Conservation (phyloP, 2,888 invertebrate species). For the Hermaeophaga mercurialis region DNA sequence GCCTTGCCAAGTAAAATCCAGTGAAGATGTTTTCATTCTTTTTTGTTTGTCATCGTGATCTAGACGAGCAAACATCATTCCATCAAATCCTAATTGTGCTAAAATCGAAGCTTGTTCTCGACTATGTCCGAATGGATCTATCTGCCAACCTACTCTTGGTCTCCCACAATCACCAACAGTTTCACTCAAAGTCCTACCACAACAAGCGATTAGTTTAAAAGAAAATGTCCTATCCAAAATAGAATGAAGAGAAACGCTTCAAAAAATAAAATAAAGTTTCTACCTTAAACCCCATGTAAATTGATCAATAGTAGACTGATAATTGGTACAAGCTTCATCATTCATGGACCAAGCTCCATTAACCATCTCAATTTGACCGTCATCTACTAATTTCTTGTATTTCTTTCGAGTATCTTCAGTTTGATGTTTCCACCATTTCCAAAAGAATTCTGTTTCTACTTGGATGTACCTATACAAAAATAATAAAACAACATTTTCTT, state of each 20-base stretch:
- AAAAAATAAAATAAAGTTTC: background rate
- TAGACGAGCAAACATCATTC: slow-evolving; percentile 71
- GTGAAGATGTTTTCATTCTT: slow-evolving; percentile 63
- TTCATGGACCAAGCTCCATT: slow-evolving; percentile 69
- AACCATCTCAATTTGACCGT: slow-evolving; percentile 65
- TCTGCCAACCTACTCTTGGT: slow-evolving; percentile 83
- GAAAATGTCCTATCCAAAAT: no score
- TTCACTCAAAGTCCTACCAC: slow-evolving; percentile 52
- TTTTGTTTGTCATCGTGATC: slow-evolving; percentile 69
- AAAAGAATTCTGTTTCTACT: slow-evolving; percentile 80
- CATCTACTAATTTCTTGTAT: slow-evolving; percentile 65
- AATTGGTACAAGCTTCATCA: slow-evolving; percentile 70
- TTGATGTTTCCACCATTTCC: slow-evolving; percentile 80
- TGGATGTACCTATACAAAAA: slow-evolving; percentile 69
- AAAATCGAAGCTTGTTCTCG: slow-evolving; percentile 71
- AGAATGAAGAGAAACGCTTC: background rate
- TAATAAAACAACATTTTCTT: no score
- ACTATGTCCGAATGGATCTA: slow-evolving; percentile 85
- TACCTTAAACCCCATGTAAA: slow-evolving; percentile 72
- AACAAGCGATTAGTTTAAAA: no score
- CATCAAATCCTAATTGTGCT: slow-evolving; percentile 73
- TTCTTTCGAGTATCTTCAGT: slow-evolving; percentile 60
- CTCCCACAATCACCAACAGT: slow-evolving; percentile 75
- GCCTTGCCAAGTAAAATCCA: slow-evolving; percentile 76
- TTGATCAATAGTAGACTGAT: slow-evolving; percentile 73